These are phyloP conservation scores for Heliocidaris erythrogramma DNA, from an alignment of 35 echinoderm and acorn worm species.

Conservation along the genomic window DNA sequence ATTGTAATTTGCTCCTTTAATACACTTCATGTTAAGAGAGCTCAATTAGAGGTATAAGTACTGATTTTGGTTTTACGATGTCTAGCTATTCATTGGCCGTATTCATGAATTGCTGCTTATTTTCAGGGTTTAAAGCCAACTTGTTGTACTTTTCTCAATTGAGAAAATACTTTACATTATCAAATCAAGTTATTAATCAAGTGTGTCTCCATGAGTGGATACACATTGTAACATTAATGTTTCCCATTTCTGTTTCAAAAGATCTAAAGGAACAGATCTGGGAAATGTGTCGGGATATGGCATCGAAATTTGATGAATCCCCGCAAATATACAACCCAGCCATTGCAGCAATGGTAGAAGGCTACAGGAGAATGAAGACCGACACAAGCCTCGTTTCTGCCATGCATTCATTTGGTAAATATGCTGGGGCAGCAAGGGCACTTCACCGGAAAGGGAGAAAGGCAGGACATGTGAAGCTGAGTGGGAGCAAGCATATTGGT, in stretches of 20 bases:
- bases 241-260: conserved; percentile 14
- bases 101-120: too few species aligned
- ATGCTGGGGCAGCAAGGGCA: conserved; percentile 32
- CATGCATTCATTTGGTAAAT: conserved; percentile 30
- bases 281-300: not conserved
- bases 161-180: not conserved
- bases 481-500: conserved; percentile 43
- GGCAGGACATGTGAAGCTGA: conserved; percentile 25
- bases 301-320: not conserved
- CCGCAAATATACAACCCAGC: not conserved
- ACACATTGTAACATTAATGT: conserved; percentile 13
- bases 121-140: not conserved
- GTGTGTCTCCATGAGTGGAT: too few species aligned
- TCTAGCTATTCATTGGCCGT: too few species aligned
- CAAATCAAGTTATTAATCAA: too few species aligned
- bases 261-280: not conserved
- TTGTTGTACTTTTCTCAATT: not conserved
- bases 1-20: too few species aligned
- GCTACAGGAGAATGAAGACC: not conserved
- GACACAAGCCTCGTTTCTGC: not conserved
- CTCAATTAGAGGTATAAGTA: too few species aligned
- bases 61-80: too few species aligned
- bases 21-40: too few species aligned
- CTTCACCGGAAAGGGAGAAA: not conserved
- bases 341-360: conserved; percentile 25